Evolutionary conservation across 2,113 vertebrate genomes (phyloP).

Genomic region (Cepphus grylle): DNA sequence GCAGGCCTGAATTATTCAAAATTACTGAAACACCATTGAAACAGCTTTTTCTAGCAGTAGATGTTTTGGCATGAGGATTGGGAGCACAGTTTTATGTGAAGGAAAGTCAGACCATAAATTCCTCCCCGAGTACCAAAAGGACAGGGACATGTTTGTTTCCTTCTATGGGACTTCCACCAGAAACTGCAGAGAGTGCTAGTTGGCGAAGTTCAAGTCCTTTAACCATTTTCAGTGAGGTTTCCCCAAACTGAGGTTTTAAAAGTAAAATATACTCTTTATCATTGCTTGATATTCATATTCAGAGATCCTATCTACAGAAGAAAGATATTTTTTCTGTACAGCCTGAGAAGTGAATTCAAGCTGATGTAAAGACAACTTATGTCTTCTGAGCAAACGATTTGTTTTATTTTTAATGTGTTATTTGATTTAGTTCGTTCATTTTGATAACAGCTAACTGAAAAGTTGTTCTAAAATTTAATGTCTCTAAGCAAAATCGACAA

Average conservation of each 20-base stretch:
- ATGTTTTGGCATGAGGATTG: neutral
- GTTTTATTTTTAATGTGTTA: neutral
- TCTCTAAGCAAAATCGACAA: neutral
- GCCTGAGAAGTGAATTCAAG: neutral
- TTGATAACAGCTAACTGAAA: neutral
- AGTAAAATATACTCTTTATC: neutral
- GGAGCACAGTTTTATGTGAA: neutral
- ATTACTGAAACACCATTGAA: neutral
- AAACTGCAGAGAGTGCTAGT: neutral
- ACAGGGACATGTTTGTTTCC: neutral
- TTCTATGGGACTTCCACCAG: neutral
- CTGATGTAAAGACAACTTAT: neutral
- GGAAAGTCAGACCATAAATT: neutral
- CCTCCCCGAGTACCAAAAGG: neutral
- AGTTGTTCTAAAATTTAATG: neutral
- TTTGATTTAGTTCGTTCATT: neutral
- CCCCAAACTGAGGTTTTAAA: neutral
- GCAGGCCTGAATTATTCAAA: neutral
- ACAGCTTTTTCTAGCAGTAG: neutral
- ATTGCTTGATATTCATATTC: neutral
- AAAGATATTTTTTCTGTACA: neutral
- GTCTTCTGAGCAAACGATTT: neutral
- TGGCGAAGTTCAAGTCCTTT: neutral
- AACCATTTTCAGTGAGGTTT: neutral
- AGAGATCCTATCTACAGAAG: neutral